Base-by-base conservation (phyloP, 1,140 invertebrate genomes). In the Stenopsyche tienmushanensis region DNA sequence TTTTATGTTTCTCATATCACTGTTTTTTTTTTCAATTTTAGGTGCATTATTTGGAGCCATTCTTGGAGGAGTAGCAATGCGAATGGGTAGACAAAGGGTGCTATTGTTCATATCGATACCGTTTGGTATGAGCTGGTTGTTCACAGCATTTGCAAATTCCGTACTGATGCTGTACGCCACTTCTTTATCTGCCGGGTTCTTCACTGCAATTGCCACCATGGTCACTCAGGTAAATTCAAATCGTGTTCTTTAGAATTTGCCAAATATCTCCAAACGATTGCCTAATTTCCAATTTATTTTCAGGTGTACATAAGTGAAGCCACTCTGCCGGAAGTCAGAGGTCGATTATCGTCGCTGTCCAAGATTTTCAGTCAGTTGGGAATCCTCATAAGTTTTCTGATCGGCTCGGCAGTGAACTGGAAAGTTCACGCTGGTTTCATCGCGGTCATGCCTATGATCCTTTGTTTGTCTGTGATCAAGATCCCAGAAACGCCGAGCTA, bases 261-360 rank as follows among this genome's bases (percentile, higher is more conserved):
- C 20, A 39, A 58, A 64, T 24, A 42, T n/a, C n/a, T n/a, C n/a
- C 20, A 55, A 57, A 26, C 17, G 17, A 54, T n/a, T 47, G 13
- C 55, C 55, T 26, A 17, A 15, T 24, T n/a, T n/a, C n/a, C n/a
- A n/a, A n/a, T 34, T 68, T 78, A 77, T 75, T 75, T 69, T 73
- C 79, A 90, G 86, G 88, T 95, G 58, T 96, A 96, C 78, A 88
- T 96, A 66, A 93, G 90, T 59, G 94, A 97, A 82, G 94, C 94
- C 71, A 90, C 93, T 10, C 87, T 92, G 29, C 89, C 92, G 13
- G 87, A 90, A 53, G 89, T 94, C 60, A 79, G 94, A 71, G 94
- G 93, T 1, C 88, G 90, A 66, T 81, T 96, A 18, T 93, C 91
- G 69, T 90, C 92, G 7, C 86, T 93, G 65, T 80, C 92, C 42